phyloP scores from a whole-genome alignment of 2,888 invertebrate genomes.

The Cenopis cana region DNA sequence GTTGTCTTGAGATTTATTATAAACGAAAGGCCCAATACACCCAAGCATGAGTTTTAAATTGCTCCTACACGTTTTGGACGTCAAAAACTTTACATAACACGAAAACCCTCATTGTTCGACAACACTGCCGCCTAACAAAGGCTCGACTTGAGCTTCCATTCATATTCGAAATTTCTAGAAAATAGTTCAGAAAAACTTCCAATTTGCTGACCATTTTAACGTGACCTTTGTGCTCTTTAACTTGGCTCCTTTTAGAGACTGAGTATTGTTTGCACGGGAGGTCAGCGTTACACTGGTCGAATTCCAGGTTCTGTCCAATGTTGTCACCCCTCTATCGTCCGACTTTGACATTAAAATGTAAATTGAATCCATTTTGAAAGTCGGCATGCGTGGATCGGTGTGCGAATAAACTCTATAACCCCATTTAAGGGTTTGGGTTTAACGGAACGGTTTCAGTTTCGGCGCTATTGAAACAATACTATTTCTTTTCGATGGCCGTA shows the following conservation, averaged over 20 bases:
- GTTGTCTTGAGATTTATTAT: background rate
- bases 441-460: conserved; percentile 1
- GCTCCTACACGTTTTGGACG: conserved; percentile 3
- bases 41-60: conserved; percentile 22
- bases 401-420: conserved; percentile 30
- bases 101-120: conserved; percentile 36
- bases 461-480: conserved; percentile 1
- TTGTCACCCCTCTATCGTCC: conserved; percentile 38
- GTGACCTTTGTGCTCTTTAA: conserved; percentile 43
- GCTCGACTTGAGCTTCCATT: conserved; percentile 42
- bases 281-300: conserved; percentile 9
- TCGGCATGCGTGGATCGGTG: conserved; percentile 29
- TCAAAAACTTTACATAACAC: conserved; percentile 24
- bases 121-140: conserved; percentile 38
- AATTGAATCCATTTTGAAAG: conserved; percentile 57
- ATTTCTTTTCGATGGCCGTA: background rate
- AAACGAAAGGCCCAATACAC: background rate
- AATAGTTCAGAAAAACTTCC: conserved; percentile 52
- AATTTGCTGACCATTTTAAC: conserved; percentile 46
- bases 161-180: conserved; percentile 54
- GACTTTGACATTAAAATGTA: conserved; percentile 58
- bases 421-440: conserved; percentile 26
- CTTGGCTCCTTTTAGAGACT: conserved; percentile 12
- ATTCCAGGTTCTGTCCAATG: conserved; percentile 22
- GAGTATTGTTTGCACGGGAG: background rate